phyloP scores from a whole-genome alignment of 2,888 invertebrate genomes.

The Lacanobia wlatinum region DNA sequence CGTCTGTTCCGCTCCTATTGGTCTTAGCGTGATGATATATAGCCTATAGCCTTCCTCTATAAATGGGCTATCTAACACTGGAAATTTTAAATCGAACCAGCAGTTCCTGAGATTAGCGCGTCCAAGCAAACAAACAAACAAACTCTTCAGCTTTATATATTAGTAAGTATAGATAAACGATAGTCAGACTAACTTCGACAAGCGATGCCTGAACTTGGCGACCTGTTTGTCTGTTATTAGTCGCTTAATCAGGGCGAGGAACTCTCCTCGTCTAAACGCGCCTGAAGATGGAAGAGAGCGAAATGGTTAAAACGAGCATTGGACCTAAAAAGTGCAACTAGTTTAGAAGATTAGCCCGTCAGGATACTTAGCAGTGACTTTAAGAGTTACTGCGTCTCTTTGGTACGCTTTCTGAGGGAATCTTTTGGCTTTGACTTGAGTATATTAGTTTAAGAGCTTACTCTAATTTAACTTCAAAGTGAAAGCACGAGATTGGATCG shows the following conservation, averaged over 20 bases:
- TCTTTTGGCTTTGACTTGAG: constrained; percentile 6
- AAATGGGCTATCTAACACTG: too few species aligned
- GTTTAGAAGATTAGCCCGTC: constrained; percentile 19
- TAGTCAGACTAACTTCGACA: too few species aligned
- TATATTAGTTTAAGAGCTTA: constrained; percentile 30
- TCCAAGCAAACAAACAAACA: too few species aligned
- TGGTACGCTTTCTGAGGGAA: not conserved
- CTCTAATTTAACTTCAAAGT: constrained; percentile 16
- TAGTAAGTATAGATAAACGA: too few species aligned
- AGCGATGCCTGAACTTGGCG: too few species aligned
- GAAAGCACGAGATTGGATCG: not conserved
- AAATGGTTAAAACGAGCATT: constrained; percentile 1
- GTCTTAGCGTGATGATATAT: too few species aligned
- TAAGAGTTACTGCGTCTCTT: constrained; percentile 9
- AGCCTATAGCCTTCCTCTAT: too few species aligned
- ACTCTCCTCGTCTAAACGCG: not conserved
- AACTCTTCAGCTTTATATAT: too few species aligned
- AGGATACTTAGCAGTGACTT: constrained; percentile 15
- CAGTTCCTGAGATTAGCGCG: too few species aligned
- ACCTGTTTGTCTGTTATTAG: too few species aligned
- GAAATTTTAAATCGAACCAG: too few species aligned
- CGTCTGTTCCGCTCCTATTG: too few species aligned
- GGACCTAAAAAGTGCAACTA: constrained; percentile 32
- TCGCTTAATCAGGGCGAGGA: not conserved
- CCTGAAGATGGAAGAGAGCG: not conserved